Conservation (phyloP, 2,797 vertebrate species). For the Thamnophis elegans region DNA sequence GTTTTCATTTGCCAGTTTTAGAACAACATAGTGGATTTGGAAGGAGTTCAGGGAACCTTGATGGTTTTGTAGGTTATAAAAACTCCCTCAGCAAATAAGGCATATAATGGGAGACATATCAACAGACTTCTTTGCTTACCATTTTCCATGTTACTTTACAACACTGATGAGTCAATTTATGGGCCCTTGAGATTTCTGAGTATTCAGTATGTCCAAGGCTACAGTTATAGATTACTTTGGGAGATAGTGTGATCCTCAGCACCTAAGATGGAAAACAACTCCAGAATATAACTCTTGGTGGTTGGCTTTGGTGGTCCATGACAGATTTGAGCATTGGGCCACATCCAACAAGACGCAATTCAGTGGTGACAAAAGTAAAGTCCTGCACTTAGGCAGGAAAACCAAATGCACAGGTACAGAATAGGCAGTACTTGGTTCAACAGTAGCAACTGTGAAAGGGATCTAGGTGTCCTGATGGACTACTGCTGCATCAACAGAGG, state of each 20-base stretch:
- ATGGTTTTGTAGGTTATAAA: not conserved
- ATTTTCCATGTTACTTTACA: not conserved
- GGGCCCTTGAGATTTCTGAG: not conserved
- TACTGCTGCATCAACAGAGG: no score
- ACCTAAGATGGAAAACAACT: not conserved
- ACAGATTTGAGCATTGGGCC: not conserved
- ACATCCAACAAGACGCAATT: not conserved
- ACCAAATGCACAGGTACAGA: not conserved
- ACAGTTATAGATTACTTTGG: not conserved
- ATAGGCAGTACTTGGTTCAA: no score
- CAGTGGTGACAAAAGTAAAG: not conserved
- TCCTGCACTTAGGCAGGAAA: not conserved
- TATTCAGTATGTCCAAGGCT: not conserved
- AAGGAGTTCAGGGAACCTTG: not conserved
- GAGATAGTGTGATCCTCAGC: not conserved
- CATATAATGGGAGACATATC: not conserved
- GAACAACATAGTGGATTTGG: not conserved
- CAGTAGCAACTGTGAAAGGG: no score
- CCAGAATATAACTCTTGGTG: not conserved
- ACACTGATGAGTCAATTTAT: not conserved
- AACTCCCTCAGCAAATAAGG: not conserved
- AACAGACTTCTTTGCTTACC: not conserved
- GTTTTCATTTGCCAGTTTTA: conserved; percentile 11
- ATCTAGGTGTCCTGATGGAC: no score
- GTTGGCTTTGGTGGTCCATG: not conserved